These are phyloP conservation scores for Equus quagga DNA, from an alignment of 2,113 vertebrate species.

Conservation along the genomic window DNA sequence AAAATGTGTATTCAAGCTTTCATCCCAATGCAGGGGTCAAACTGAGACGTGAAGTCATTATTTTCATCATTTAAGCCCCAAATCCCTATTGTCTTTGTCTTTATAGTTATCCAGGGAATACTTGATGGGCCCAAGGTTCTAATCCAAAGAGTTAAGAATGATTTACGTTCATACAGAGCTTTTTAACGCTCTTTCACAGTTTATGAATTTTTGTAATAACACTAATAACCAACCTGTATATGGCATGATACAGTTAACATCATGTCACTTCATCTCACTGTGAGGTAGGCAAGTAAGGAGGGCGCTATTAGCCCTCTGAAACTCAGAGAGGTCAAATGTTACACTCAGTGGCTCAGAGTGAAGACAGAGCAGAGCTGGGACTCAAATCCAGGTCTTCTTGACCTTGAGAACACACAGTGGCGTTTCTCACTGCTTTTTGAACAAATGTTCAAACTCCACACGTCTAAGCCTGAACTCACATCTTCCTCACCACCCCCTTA, in stretches of 20 bases:
- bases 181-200: neutral
- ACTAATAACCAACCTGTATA: neutral
- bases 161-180: neutral
- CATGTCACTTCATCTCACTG: neutral
- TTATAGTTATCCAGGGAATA: neutral
- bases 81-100: neutral
- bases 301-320: neutral
- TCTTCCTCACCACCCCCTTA: neutral
- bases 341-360: neutral
- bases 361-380: neutral
- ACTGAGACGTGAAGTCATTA: neutral
- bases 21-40: rapidly evolving
- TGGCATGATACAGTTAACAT: too few relatives aligned
- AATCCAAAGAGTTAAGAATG: neutral
- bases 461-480: neutral
- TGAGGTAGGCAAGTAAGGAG: neutral
- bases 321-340: neutral
- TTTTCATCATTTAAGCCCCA: too few relatives aligned
- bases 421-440: neutral
- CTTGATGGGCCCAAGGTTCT: neutral
- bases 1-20: neutral
- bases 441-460: neutral
- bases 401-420: rapidly evolving
- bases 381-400: rapidly evolving
- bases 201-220: neutral